phyloP scores from a whole-genome alignment of 2,888 invertebrate species.

The Leptinotarsa haldemani region DNA sequence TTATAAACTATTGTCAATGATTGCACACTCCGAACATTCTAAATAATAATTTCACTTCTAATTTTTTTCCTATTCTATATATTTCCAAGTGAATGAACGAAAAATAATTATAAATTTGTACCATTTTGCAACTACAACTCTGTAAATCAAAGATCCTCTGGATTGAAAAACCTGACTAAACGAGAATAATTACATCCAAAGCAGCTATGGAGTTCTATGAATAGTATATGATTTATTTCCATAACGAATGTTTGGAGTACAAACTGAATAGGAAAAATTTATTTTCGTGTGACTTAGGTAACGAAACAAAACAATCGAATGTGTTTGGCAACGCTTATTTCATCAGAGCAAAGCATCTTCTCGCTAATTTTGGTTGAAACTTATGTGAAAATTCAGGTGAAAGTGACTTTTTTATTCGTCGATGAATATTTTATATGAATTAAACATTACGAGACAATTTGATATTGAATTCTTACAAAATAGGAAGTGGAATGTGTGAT shows the following conservation, averaged over 20 bases:
- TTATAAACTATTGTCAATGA: too few species aligned
- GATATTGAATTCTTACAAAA: background rate
- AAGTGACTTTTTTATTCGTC: conserved; percentile 11
- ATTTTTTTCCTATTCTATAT: background rate
- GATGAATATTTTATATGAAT: conserved; percentile 11
- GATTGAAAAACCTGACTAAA: conserved; percentile 10
- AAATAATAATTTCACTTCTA: too few species aligned
- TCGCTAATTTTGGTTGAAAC: conserved; percentile 18
- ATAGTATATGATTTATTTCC: too few species aligned
- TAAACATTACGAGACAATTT: background rate
- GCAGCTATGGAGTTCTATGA: background rate
- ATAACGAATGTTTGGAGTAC: too few species aligned
- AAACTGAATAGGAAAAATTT: too few species aligned
- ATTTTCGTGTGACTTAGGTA: too few species aligned
- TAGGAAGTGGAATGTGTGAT: background rate
- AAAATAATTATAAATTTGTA: background rate
- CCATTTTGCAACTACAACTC: background rate
- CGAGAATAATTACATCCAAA: conserved; percentile 8
- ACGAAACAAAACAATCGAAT: conserved; percentile 18
- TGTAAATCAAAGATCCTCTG: conserved; percentile 23
- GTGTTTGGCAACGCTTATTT: conserved; percentile 9
- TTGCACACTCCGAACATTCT: too few species aligned
- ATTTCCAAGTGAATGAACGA: background rate
- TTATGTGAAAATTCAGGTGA: conserved; percentile 19
- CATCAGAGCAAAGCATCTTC: conserved; percentile 10